A percentile compares a stretch with the other conserved stretches of the same genome.
Conservation (phyloP, 2,888 invertebrate genomes). For the Meloe dianella region DNA sequence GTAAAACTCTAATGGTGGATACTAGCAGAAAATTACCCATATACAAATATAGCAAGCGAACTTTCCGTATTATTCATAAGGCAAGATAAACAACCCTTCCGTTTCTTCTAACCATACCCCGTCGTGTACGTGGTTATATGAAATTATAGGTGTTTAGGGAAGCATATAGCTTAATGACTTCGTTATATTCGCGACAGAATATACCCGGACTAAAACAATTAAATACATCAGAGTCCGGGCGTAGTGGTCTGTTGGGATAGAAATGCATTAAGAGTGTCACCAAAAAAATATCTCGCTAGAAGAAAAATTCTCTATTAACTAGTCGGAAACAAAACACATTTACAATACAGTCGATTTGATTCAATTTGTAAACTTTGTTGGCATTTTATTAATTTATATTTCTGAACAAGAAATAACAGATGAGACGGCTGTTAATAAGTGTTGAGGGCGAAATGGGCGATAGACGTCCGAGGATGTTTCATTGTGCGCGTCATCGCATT, state of each 20-base stretch:
- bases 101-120: background rate
- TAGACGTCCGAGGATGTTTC: background rate
- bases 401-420: background rate
- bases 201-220: conserved; percentile 47
- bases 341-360: background rate
- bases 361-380: background rate
- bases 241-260: background rate
- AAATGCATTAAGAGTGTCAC: background rate
- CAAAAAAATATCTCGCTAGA: background rate
- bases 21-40: background rate
- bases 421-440: background rate
- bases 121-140: conserved; percentile 10
- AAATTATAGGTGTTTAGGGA: conserved; percentile 44
- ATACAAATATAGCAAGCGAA: conserved; percentile 12
- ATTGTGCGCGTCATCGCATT: background rate
- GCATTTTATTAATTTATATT: conserved; percentile 2
- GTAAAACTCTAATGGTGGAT: background rate
- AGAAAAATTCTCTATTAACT: no score
- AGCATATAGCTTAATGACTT: conserved; percentile 49
- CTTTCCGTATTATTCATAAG: conserved; percentile 33
- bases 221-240: conserved; percentile 32
- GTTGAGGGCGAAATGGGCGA: background rate
- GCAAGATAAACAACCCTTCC: conserved; percentile 31
- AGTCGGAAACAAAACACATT: no score
- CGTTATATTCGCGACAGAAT: conserved; percentile 39